Base-by-base conservation (phyloP, 2,888 invertebrate genomes). In the Tuberolachnus salignus region DNA sequence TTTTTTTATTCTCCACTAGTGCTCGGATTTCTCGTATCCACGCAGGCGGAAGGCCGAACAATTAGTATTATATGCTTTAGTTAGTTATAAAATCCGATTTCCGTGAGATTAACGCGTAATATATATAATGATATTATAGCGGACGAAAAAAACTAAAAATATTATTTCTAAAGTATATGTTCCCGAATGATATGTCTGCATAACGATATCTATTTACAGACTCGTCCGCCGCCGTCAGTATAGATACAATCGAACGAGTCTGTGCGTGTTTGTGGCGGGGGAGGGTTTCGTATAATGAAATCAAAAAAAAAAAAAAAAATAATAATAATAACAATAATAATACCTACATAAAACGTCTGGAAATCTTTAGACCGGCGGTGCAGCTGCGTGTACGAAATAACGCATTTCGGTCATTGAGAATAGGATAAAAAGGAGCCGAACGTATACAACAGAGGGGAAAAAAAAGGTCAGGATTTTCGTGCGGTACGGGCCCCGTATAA, bases 341-440 rank as follows among this genome's bases (percentile, higher is more conserved):
- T 42, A 57, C 57, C n/a, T 16, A 53, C 4, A 51, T 6, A 67
- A 51, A 26, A 67, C 10, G 8, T 34, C 49, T 19, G 44, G 23
- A 59, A 57, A 46, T 67, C 75, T 57, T 59, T 46, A 46, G 49
- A 67, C 59, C 10, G 64, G 16, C 19, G 75, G 16, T 26, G 75
- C 67, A 67, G 66, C 66, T 75, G 75, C 59, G 21, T 26, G 11
- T 11, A 59, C 66, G 53, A 67, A 57, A 67, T 49, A 75, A 67
- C 67, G 67, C 67, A 67, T 49, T 57, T 57, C 16, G 46, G 46
- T 34, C 55, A 21, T 73, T 42, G 63, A 34, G 66, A 49, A 67
- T 49, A 49, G 26, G 26, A 67, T 67, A 67, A 78, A 67, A 78
- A 78, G 75, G 67, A 57, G 55, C 67, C 67, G 75, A 57, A 67